Conservation (phyloP, 1,140 invertebrate genomes). For the Teleopsis dalmanni region DNA sequence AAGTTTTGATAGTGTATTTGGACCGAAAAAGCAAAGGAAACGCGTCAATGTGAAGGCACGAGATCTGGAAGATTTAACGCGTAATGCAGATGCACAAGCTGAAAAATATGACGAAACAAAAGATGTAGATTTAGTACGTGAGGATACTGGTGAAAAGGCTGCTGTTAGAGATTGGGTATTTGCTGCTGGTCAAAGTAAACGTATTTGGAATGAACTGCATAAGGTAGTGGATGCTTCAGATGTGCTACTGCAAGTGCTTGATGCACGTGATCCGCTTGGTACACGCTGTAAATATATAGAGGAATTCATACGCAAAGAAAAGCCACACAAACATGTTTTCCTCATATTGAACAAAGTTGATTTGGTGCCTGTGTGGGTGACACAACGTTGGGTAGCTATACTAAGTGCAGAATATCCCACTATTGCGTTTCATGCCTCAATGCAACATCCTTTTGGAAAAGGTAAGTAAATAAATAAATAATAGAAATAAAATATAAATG, state of each 20-base stretch:
- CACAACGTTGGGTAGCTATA: conserved; percentile 90
- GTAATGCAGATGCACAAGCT: conserved; percentile 59
- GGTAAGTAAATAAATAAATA: conserved; percentile 41
- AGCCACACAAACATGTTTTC: conserved; percentile 89
- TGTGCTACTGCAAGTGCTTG: conserved; percentile 88
- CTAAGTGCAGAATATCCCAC: conserved; percentile 94
- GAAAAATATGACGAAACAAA: conserved; percentile 71
- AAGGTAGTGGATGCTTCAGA: conserved; percentile 99
- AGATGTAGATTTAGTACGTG: conserved; percentile 74
- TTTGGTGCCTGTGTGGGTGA: conserved; percentile 95
- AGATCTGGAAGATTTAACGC: conserved; percentile 63
- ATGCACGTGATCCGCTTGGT: conserved; percentile 91
- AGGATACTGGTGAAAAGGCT: conserved; percentile 72
- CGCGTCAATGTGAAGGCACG: conserved; percentile 73
- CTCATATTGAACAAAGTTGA: conserved; percentile 95
- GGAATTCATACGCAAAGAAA: conserved; percentile 81
- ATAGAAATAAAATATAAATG: not conserved
- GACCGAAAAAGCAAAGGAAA: conserved; percentile 88
- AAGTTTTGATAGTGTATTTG: conserved; percentile 90
- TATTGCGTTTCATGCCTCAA: conserved; percentile 94
- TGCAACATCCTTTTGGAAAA: conserved; percentile 98
- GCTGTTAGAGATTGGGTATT: conserved; percentile 77
- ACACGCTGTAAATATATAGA: conserved; percentile 91
- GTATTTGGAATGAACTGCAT: conserved; percentile 99
- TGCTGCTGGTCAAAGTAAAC: conserved; percentile 87